These are phyloP conservation scores for Stenotaenia linearis DNA, from an alignment of 2,888 invertebrate species.

Conservation along the genomic window DNA sequence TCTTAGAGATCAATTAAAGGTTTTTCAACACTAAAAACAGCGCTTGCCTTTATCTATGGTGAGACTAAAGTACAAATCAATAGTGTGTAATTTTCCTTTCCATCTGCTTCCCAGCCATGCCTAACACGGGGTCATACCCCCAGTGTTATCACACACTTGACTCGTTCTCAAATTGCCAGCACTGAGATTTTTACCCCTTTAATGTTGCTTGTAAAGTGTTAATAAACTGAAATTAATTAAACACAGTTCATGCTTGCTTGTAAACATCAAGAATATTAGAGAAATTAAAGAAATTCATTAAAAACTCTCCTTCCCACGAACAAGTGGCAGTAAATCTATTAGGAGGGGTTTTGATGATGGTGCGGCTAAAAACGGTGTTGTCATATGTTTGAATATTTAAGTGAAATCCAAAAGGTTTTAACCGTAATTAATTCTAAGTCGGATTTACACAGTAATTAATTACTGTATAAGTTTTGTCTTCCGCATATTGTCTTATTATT, in stretches of 20 bases:
- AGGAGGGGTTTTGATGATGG: no score
- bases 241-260: not conserved
- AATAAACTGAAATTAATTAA: not conserved
- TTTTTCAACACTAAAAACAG: not conserved
- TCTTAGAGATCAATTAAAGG: not conserved
- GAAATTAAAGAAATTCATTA: not conserved
- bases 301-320: no score
- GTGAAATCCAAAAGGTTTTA: no score
- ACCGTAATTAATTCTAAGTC: no score
- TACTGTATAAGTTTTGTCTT: no score
- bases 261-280: not conserved
- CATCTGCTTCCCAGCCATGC: not conserved
- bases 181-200: not conserved
- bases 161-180: not conserved
- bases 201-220: not conserved
- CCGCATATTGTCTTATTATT: no score
- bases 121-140: not conserved
- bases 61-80: conserved; percentile 12
- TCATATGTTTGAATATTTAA: no score
- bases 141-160: not conserved
- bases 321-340: no score
- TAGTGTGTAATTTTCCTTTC: not conserved
- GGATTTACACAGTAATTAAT: no score
- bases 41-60: not conserved
- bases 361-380: no score